phyloP scores from a whole-genome alignment of 2,888 invertebrate species.

The Sesia bembeciformis region DNA sequence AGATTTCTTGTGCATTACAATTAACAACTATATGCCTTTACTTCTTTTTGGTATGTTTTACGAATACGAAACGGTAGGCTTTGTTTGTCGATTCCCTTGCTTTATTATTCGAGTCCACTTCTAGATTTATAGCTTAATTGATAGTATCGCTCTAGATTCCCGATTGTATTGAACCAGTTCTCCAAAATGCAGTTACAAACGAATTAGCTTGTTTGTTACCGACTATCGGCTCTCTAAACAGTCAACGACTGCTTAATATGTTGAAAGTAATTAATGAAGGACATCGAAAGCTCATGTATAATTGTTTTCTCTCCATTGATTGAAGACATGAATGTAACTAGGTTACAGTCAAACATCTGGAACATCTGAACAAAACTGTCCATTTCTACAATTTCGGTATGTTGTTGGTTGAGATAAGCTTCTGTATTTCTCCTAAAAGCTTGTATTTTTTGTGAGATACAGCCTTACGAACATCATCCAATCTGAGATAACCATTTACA shows the following conservation, averaged over 20 bases:
- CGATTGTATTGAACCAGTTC: conserved; percentile 36
- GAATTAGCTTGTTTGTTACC: conserved; percentile 16
- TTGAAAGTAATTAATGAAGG: not conserved
- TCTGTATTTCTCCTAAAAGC: too few species aligned
- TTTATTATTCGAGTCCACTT: conserved; percentile 11
- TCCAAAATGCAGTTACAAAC: conserved; percentile 22
- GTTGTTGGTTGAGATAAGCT: too few species aligned
- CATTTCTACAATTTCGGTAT: too few species aligned
- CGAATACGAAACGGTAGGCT: not conserved
- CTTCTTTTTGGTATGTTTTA: not conserved
- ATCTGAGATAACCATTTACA: not conserved
- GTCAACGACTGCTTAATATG: not conserved
- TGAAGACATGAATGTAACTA: not conserved
- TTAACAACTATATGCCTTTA: conserved; percentile 12
- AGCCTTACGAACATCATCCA: too few species aligned
- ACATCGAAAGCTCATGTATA: not conserved
- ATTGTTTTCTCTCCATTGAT: not conserved
- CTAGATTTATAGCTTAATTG: conserved; percentile 34
- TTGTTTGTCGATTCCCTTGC: not conserved
- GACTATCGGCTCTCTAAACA: conserved; percentile 12
- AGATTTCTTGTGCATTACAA: conserved; percentile 34
- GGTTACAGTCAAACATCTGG: too few species aligned
- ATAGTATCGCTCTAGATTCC: conserved; percentile 39
- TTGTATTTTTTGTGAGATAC: too few species aligned
- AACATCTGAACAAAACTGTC: too few species aligned